Percentiles rank a stretch among this genome's conserved stretches.
Conservation (phyloP, 2,888 invertebrate species). For the Homarus gammarus region DNA sequence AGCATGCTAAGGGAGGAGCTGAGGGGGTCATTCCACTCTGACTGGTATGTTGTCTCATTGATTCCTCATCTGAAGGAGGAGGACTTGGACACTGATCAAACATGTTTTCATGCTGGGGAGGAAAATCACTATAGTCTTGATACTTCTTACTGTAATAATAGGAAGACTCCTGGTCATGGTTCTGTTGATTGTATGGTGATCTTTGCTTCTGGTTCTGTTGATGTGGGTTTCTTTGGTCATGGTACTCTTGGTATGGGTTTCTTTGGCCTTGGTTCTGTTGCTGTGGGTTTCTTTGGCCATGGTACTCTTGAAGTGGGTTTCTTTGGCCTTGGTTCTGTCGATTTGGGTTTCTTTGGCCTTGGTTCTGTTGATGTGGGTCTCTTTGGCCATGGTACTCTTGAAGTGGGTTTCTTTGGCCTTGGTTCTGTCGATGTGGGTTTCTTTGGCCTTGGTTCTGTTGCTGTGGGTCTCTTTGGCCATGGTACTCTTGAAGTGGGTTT, state of each 20-base stretch:
- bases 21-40: not conserved
- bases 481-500: not conserved
- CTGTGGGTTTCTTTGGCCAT: not conserved
- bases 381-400: too few relatives aligned
- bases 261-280: not conserved
- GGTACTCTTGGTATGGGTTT: not conserved
- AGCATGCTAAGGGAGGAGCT: not conserved
- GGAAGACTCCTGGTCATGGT: not conserved
- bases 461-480: not conserved
- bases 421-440: not conserved
- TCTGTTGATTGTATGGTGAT: not conserved
- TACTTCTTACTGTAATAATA: not conserved
- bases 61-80: conserved; percentile 37
- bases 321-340: not conserved
- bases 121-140: too few relatives aligned
- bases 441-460: too few relatives aligned
- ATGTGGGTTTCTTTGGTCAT: not conserved
- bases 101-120: not conserved
- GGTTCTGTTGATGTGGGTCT: not conserved
- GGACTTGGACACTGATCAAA: not conserved
- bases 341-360: not conserved
- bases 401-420: not conserved
- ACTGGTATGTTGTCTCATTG: not conserved
- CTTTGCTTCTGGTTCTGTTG: not conserved
- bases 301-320: not conserved